Conservation (phyloP, 1,140 invertebrate species). For the Drosophila kepulauana region DNA sequence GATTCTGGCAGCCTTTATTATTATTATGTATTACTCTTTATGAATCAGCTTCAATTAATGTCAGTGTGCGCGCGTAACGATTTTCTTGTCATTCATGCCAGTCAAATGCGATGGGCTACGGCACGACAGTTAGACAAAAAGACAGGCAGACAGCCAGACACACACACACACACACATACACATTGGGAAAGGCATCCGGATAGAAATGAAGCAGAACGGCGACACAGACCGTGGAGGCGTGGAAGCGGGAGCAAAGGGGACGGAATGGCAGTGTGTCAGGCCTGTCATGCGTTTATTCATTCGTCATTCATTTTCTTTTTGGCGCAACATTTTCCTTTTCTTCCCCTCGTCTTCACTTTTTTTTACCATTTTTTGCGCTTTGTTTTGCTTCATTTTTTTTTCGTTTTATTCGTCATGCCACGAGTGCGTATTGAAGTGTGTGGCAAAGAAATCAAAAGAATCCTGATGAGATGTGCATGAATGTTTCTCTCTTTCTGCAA, state of each 20-base stretch:
- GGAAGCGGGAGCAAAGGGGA: neutral
- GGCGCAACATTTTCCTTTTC: constrained; percentile 56
- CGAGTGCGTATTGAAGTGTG: constrained; percentile 74
- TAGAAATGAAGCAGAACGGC: constrained; percentile 34
- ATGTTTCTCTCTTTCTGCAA: constrained; percentile 39
- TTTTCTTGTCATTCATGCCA: constrained; percentile 80
- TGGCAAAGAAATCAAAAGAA: constrained; percentile 79
- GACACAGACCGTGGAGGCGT: neutral
- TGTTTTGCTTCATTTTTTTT: constrained; percentile 46
- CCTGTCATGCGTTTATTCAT: constrained; percentile 77
- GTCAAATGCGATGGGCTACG: constrained; percentile 59
- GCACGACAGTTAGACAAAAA: constrained; percentile 47
- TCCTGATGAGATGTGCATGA: constrained; percentile 68
- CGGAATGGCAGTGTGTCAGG: constrained; percentile 58
- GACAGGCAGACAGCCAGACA: constrained; percentile 21
- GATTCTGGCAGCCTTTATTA: constrained; percentile 53
- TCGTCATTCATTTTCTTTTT: constrained; percentile 76
- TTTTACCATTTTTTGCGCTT: constrained; percentile 24
- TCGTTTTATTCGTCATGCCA: constrained; percentile 59
- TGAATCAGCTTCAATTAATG: constrained; percentile 82
- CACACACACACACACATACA: neutral
- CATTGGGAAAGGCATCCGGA: constrained; percentile 33
- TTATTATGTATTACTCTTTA: constrained; percentile 75
- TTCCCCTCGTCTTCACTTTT: constrained; percentile 4
- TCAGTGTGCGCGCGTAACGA: constrained; percentile 70